Evolutionary conservation across 2,113 vertebrate genomes (phyloP), one percentile per base, ranked within the genome.

Genomic region (Toxostoma redivivum): DNA sequence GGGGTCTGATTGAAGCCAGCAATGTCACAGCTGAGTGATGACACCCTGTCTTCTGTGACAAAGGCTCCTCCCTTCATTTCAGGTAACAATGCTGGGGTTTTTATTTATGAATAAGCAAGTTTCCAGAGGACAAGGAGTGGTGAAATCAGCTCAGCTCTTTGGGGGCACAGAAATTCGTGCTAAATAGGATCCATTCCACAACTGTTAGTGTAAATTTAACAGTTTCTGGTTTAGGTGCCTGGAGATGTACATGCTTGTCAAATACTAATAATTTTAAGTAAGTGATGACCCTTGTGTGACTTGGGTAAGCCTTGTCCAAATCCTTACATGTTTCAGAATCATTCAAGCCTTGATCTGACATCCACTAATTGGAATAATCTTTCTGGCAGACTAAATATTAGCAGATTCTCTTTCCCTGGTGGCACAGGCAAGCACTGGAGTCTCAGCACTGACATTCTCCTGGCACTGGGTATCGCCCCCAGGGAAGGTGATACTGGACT

Each of bases 351-450:
- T 91, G 92, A 96, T 97, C 96, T 97, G 88, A 87, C 93, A 89
- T 86, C 24, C 62, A 12, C 74, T 93, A 77, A 92, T 86, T 96
- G 88, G 64, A 92, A 64, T 38, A 90, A 83, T 71, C 76, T 97
- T 96, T 88, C 92, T 92, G 73, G 92, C 94, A 97, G 94, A 94
- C 88, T 96, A 97, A 97, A 97, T 96, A 96, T 97, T 95, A 94
- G 86, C 92, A 97, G 96, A 97, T 96, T 92, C 84, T 50, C 94
- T 93, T 91, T 86, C 54, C 37, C 66, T 10, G 4, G 61, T 60
- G 61, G 85, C 35, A 57, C 38, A 92, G 84, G 64, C 81, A n/a
- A 89, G 33, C 0, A 1, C 58, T 80, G 67, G 91, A 89, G 48
- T 74, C 90, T 81, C 56, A 58, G 86, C 77, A 79, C 65, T 90